These are phyloP conservation scores for Leucophora obtusa DNA, from an alignment of 2,888 invertebrate species.

Conservation along the genomic window DNA sequence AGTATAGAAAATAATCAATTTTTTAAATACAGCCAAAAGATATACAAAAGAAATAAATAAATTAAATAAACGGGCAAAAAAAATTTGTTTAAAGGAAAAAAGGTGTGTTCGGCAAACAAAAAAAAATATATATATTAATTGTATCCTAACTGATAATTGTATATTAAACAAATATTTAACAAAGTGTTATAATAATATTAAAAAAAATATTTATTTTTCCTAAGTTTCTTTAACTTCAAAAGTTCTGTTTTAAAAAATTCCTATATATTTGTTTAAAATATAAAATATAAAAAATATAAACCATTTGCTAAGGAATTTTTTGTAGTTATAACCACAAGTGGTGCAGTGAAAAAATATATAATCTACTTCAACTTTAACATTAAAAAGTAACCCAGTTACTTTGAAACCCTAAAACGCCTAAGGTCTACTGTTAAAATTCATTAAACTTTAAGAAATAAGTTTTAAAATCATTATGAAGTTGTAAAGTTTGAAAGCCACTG, in stretches of 20 bases:
- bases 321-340: conserved; percentile 42
- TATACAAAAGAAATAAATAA: neutral
- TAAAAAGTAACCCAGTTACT: conserved; percentile 46
- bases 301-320: conserved; percentile 54
- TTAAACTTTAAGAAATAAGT: conserved; percentile 33
- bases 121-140: neutral
- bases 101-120: neutral
- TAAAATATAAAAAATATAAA: conserved; percentile 24
- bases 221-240: too few species aligned
- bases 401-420: conserved; percentile 61
- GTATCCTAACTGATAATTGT: neutral
- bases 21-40: conserved; percentile 1
- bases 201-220: neutral
- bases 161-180: neutral
- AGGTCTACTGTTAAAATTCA: conserved; percentile 31
- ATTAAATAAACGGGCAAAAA: conserved; percentile 15
- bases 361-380: conserved; percentile 59
- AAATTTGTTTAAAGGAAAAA: neutral
- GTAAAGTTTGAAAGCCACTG: conserved; percentile 27
- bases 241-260: neutral
- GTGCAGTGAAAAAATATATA: conserved; percentile 44
- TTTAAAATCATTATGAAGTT: neutral
- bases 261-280: conserved; percentile 13
- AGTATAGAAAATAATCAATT: conserved; percentile 40
- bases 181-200: neutral